Base-by-base conservation (phyloP, 2,888 invertebrate species). In the Drosophila macrothrix region DNA sequence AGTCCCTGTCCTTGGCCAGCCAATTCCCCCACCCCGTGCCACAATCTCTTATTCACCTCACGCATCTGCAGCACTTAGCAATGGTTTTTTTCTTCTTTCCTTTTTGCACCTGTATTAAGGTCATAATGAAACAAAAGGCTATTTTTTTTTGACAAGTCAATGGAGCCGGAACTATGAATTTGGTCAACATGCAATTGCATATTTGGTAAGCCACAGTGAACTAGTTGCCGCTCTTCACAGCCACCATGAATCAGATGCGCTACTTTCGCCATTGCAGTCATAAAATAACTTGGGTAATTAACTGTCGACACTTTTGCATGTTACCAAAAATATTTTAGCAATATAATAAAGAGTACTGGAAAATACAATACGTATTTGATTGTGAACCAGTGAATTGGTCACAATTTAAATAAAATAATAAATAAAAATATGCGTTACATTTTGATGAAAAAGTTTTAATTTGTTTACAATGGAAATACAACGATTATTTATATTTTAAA, bases 41-140 rank as follows among this genome's bases (percentile, higher is more conserved):
- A 1, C 46, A 22, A 25, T 25, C 46, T 43, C 35, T 43, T 52
- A 35, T 54, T 54, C 60, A 63, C 12, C 41, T 28, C 46, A 76
- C 76, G 67, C 67, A 83, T 76, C 75, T 86, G 82, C 82, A 72
- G 89, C 82, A 88, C 88, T 81, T 86, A 84, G 41, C 35, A 50
- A 28, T 52, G 19, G 22, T 25, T 25, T 22, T 22, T 12, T 4
- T 28, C 28, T 14, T 1, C 3, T 25, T 55, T 1, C 28, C n/a
- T 46, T 50, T 50, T 37, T 39, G 25, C 67, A 64, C 73, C 63
- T 62, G 72, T 39, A 39, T 41, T 41, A 54, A 37, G 61, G 72
- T 64, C 64, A 59, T 50, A 71, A 54, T 53, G 46, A 77, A 72
- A 67, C 71, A 67, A 70, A 60, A 59, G 29, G 16, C 19, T 9